Evolutionary conservation across 2,113 vertebrate species (phyloP).

Genomic region (Excalfactoria chinensis): DNA sequence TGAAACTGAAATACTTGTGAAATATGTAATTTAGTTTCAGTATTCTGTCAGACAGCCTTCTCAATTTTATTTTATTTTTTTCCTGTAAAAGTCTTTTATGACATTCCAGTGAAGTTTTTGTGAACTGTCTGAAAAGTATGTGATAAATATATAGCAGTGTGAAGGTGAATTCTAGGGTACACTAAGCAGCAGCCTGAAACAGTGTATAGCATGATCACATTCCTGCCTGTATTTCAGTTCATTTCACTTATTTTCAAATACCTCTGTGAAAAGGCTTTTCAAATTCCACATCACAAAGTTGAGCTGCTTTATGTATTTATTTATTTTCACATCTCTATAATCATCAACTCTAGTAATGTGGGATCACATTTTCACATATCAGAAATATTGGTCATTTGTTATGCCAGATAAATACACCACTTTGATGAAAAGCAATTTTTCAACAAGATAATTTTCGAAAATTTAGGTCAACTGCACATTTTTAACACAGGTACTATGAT

Average conservation of each 20-base stretch:
- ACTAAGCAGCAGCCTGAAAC: background rate
- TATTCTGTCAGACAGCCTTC: fast-evolving
- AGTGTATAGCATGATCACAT: background rate
- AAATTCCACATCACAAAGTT: background rate
- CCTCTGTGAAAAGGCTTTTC: background rate
- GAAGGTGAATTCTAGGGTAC: background rate
- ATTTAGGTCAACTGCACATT: background rate
- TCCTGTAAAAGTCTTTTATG: background rate
- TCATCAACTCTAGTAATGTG: background rate
- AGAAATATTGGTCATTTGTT: background rate
- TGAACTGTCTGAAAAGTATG: background rate
- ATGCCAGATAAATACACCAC: background rate
- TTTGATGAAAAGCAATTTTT: background rate
- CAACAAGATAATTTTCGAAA: background rate
- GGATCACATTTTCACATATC: background rate
- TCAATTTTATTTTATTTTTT: background rate
- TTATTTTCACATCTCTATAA: background rate
- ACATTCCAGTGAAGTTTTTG: background rate
- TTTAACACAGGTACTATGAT: background rate
- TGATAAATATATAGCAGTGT: background rate
- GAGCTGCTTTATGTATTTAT: background rate
- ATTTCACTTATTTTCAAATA: background rate
- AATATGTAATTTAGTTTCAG: background rate
- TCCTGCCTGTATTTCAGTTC: background rate
- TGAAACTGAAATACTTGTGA: background rate